Evolutionary conservation across 2,888 invertebrate species (phyloP).

Genomic region (Onchidella celtica): DNA sequence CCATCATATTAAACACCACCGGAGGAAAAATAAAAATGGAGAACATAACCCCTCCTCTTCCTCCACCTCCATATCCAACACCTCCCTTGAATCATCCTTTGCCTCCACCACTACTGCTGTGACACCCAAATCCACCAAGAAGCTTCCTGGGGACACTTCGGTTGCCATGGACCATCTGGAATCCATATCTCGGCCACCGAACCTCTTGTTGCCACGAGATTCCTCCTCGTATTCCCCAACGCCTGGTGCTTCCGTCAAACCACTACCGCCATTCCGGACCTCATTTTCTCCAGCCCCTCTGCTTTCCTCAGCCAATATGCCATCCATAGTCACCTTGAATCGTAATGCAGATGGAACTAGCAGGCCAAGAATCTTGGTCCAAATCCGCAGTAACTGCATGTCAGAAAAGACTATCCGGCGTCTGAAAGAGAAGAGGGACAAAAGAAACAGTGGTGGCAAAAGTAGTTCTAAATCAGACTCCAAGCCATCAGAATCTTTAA

Average conservation of each 20-base stretch:
- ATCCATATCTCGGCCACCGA: constrained; percentile 31
- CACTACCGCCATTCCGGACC: constrained; percentile 34
- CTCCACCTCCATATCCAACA: neutral
- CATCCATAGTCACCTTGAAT: constrained; percentile 22
- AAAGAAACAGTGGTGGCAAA: neutral
- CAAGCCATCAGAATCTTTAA: constrained; percentile 8
- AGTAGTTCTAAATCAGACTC: neutral
- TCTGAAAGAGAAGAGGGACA: constrained; percentile 21
- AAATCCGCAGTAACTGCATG: neutral
- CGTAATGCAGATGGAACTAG: constrained; percentile 24
- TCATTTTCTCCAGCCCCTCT: constrained; percentile 32
- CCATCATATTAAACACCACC: neutral
- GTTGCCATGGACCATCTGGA: constrained; percentile 29
- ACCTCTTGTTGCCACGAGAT: constrained; percentile 13
- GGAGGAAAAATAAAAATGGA: neutral
- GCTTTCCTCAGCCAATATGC: constrained; percentile 6
- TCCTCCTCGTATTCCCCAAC: constrained; percentile 4
- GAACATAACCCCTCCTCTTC: neutral
- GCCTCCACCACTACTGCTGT: neutral
- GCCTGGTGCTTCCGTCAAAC: constrained; percentile 31
- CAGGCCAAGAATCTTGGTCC: constrained; percentile 24
- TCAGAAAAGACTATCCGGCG: neutral
- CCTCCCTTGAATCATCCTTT: neutral
- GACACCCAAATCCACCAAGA: constrained; percentile 2
- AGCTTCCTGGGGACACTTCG: constrained; percentile 2